Evolutionary conservation across 2,888 invertebrate species (phyloP).

Genomic region (Andricus curvator): DNA sequence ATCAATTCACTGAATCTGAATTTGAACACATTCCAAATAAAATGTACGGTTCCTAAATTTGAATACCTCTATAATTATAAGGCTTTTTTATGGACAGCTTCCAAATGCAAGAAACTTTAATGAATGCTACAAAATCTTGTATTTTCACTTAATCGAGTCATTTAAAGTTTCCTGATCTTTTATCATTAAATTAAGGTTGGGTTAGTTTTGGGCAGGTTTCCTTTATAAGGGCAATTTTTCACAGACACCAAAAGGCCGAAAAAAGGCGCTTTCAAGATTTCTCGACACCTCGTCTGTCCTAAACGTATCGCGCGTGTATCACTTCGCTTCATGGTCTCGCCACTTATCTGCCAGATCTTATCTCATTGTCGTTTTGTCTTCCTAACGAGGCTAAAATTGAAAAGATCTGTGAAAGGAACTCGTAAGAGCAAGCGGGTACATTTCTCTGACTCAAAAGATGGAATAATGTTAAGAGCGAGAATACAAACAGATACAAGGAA

Average conservation of each 20-base stretch:
- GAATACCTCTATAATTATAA: not conserved
- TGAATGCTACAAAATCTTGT: not conserved
- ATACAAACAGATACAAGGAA: slow-evolving; percentile 23
- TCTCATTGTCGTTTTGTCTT: slow-evolving; percentile 60
- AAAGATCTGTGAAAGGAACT: slow-evolving; percentile 16
- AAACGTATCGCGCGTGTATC: slow-evolving; percentile 56
- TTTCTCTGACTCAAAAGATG: slow-evolving; percentile 1
- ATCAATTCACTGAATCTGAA: too few species aligned
- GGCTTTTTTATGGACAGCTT: not conserved
- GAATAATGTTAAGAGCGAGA: not conserved
- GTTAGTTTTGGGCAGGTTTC: slow-evolving; percentile 51
- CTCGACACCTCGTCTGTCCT: slow-evolving; percentile 54
- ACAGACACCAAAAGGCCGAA: slow-evolving; percentile 47
- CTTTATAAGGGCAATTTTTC: slow-evolving; percentile 55
- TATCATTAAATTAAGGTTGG: not conserved
- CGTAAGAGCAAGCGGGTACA: slow-evolving; percentile 6
- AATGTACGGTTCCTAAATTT: not conserved
- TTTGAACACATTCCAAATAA: too few species aligned
- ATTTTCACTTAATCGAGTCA: not conserved
- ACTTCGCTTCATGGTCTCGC: slow-evolving; percentile 53
- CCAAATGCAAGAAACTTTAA: too few species aligned
- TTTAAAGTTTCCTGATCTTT: not conserved
- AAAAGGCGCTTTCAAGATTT: slow-evolving; percentile 52
- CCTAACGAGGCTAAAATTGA: slow-evolving; percentile 59
- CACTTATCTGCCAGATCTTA: slow-evolving; percentile 57